These are phyloP conservation scores for Trematocara marginatum DNA, from an alignment of 2,113 vertebrate genomes.

Conservation along the genomic window DNA sequence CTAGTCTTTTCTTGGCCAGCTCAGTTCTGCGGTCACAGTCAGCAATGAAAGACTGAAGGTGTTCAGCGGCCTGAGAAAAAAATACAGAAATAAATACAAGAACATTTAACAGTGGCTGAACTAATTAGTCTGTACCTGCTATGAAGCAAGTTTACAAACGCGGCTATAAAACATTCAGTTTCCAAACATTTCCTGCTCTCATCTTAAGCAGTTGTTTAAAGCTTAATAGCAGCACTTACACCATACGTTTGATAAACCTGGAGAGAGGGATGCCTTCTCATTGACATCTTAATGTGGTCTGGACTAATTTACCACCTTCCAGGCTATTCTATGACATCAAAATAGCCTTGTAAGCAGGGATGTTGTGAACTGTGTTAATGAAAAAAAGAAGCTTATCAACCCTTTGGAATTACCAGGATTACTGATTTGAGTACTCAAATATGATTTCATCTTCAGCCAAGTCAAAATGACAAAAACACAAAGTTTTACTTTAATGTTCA, in stretches of 20 bases:
- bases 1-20: slow-evolving; percentile 95
- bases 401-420: not conserved
- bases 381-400: not conserved
- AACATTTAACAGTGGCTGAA: not conserved
- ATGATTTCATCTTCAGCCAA: not conserved
- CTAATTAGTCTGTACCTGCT: not conserved
- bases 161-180: not conserved
- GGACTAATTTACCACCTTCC: not conserved
- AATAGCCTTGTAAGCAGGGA: not conserved
- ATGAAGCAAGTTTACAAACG: not conserved
- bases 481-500: not conserved
- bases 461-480: not conserved
- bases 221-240: not conserved
- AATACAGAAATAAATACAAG: not conserved
- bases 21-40: slow-evolving; percentile 96
- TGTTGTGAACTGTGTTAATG: not conserved
- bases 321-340: not conserved
- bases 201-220: not conserved
- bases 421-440: not conserved
- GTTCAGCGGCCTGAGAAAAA: slow-evolving; percentile 85
- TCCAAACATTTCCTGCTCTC: not conserved
- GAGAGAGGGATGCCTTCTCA: not conserved
- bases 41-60: slow-evolving; percentile 96
- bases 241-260: not conserved
- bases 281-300: not conserved